Evolutionary conservation across 2,113 vertebrate species (phyloP).

Genomic region (Excalfactoria chinensis): DNA sequence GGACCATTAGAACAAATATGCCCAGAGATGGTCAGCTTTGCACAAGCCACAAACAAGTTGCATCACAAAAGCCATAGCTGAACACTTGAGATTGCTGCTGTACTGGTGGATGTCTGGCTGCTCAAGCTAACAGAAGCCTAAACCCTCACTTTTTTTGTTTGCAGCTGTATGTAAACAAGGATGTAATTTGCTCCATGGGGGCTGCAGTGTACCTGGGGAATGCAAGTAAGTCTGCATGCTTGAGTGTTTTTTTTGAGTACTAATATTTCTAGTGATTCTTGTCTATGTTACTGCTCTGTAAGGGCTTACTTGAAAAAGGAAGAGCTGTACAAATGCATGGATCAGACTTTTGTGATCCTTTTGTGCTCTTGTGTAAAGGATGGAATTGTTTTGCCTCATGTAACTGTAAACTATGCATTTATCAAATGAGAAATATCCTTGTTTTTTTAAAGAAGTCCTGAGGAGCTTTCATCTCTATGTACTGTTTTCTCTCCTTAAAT

Average conservation of each 20-base stretch:
- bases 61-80: neutral
- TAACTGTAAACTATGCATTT: neutral
- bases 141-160: constrained; percentile 1
- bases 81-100: neutral
- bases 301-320: neutral
- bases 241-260: neutral
- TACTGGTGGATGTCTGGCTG: neutral
- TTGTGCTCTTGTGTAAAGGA: fast-evolving
- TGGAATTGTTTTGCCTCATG: neutral
- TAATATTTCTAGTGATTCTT: neutral
- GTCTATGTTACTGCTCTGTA: neutral
- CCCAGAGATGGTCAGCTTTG: neutral
- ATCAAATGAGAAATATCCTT: neutral
- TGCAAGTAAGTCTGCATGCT: constrained; percentile 87
- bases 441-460: neutral
- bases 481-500: neutral
- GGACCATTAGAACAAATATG: fast-evolving
- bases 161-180: constrained; percentile 94
- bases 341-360: neutral
- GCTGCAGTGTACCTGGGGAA: constrained; percentile 85
- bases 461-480: neutral
- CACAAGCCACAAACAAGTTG: neutral
- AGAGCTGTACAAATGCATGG: neutral
- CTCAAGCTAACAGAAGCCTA: constrained; percentile 1
- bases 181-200: constrained; percentile 88